Evolutionary conservation across 1,140 invertebrate species (phyloP), one percentile per base, ranked within the genome.

Genomic region (Grapholita molesta): DNA sequence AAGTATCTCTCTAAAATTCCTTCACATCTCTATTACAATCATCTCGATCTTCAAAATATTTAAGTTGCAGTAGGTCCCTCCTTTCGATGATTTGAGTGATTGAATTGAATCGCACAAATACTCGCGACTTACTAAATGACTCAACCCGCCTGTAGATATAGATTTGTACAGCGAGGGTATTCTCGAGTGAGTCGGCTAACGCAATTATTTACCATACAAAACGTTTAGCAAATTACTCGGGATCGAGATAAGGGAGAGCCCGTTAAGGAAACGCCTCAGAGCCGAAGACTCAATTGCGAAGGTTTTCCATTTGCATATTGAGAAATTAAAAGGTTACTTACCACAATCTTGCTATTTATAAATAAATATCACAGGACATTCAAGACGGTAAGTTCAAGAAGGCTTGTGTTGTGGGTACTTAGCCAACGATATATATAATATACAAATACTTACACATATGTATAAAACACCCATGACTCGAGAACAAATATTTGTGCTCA

Each of bases 121-220:
- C 8, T 8, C 6, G 42, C 42, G 2, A 48, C 15, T 48, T 21
- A n/a, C 18, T 38, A 38, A 38, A 38, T 38, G n/a, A 38, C 35
- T 15, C 12, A 15, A 15, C 18, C 23, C 25, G n/a, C 55, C 12
- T 28, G 12, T 61, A 25, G 28, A 48, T 48, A 6, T 48, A 48
- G 18, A 21, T 48, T 21, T 48, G 5, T 48, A 48, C 42, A 7
- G 18, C 15, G 21, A 61, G 55, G 7, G 55, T 32, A 15, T 61
- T 61, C 55, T 61, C 55, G 25, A 61, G 55, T 15, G 28, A 61
- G 55, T 28, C 55, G 55, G 55, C 25, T 61, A 61, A 28, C 55
- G n/a, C 55, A 61, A 61, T 61, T 61, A 61, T 61, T 61, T 61
- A 61, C 55, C 55, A 61, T 61, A 61, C 55, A 28, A 61, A 61